Evolutionary conservation across 2,797 vertebrate species (phyloP).

Genomic region (Clarias fuscus): DNA sequence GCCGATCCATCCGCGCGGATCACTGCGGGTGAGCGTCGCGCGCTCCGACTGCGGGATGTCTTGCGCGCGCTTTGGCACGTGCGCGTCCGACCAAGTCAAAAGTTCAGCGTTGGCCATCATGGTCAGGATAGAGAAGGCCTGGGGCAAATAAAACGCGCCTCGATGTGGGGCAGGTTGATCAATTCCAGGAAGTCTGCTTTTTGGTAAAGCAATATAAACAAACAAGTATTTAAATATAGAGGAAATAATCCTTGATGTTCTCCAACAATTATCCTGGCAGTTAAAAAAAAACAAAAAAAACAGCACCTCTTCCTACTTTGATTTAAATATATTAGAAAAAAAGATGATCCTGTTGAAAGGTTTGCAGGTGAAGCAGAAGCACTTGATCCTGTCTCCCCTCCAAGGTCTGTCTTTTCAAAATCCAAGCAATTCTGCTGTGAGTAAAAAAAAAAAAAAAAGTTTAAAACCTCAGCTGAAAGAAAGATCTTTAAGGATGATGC

Average conservation of each 20-base stretch:
- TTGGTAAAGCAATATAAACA: neutral
- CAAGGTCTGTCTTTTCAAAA: neutral
- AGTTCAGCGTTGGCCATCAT: constrained; percentile 71
- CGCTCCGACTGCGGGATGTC: constrained; percentile 66
- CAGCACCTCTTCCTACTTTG: neutral
- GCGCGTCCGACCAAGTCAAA: constrained; percentile 68
- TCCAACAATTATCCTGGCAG: neutral
- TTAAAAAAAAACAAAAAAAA: no score
- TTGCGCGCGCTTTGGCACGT: constrained; percentile 59
- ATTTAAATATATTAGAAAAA: neutral
- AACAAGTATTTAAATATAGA: neutral
- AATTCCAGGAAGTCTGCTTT: neutral
- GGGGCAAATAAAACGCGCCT: neutral
- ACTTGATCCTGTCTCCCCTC: neutral
- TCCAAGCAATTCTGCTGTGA: neutral
- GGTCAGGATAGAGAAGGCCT: neutral
- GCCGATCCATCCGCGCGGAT: constrained; percentile 70
- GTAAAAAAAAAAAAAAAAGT: neutral
- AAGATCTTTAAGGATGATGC: neutral
- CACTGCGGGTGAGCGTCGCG: constrained; percentile 62
- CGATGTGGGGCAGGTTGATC: neutral
- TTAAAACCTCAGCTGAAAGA: neutral
- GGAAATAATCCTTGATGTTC: neutral
- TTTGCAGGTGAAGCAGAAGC: neutral
- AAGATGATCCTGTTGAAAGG: neutral